These are phyloP conservation scores for Apocrypta bakeri DNA, from an alignment of 1,140 invertebrate species.

Conservation along the genomic window DNA sequence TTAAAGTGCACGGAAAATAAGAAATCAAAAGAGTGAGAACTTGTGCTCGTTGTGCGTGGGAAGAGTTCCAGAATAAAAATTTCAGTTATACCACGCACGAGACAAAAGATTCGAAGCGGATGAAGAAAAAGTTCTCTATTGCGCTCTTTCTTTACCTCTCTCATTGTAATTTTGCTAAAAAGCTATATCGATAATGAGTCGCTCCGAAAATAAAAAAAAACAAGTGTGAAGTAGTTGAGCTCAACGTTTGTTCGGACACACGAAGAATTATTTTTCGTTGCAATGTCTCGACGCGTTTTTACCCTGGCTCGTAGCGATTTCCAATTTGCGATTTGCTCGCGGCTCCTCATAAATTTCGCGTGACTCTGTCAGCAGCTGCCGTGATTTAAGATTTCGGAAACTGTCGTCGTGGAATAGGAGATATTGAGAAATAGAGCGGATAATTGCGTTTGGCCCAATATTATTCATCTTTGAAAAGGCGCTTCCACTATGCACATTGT, in stretches of 20 bases:
- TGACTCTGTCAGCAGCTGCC: background rate
- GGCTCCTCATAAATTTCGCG: background rate
- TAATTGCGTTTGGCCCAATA: background rate
- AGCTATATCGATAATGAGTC: constrained; percentile 25
- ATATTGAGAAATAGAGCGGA: background rate
- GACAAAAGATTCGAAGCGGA: background rate
- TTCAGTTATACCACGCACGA: background rate
- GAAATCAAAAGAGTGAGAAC: constrained; percentile 24
- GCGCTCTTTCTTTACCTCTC: background rate
- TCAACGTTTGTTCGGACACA: background rate
- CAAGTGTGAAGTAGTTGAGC: constrained; percentile 24
- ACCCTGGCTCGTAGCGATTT: background rate
- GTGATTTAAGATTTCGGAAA: constrained; percentile 5
- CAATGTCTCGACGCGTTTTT: background rate
- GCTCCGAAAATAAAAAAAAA: background rate
- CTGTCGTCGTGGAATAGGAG: background rate
- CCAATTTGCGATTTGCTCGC: constrained; percentile 7
- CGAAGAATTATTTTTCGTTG: background rate
- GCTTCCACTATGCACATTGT: no score
- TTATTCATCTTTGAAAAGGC: no score
- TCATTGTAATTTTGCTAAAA: constrained; percentile 19
- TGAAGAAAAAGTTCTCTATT: constrained; percentile 19
- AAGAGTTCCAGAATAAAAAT: background rate
- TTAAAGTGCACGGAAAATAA: constrained; percentile 8
- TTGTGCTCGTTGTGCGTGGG: background rate